Conservation (phyloP, 53 echinoderm and acorn worm species). For the Astropecten irregularis region DNA sequence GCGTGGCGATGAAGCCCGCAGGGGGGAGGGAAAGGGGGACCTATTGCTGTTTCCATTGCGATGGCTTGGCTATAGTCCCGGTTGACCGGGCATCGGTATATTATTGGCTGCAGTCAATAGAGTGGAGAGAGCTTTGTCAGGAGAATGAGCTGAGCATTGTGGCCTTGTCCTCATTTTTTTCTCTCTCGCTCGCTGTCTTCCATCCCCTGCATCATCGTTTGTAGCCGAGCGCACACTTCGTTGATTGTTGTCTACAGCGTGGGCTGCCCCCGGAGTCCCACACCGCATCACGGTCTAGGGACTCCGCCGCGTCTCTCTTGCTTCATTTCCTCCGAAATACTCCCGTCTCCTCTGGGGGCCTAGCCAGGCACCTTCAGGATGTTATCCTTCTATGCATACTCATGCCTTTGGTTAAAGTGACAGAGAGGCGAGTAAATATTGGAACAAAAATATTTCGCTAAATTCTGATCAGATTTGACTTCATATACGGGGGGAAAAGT, state of each 20-base stretch:
- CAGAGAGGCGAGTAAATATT: constrained; percentile 30
- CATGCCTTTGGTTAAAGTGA: neutral
- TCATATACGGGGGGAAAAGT: neutral
- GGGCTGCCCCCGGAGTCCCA: no score
- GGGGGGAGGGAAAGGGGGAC: constrained; percentile 22
- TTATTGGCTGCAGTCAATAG: no score
- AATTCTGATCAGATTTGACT: neutral
- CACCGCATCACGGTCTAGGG: no score
- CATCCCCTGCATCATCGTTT: no score
- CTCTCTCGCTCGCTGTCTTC: no score
- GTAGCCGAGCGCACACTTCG: neutral
- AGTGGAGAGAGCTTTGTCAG: no score
- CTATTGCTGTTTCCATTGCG: neutral
- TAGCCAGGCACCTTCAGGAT: constrained; percentile 1
- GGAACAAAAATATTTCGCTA: neutral
- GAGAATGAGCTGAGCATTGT: no score
- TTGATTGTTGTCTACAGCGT: constrained; percentile 32
- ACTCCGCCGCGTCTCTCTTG: no score
- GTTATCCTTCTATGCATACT: constrained; percentile 23
- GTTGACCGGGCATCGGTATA: constrained; percentile 24
- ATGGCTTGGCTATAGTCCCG: constrained; percentile 21
- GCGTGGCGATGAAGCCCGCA: constrained; percentile 23
- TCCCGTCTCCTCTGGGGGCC: constrained; percentile 4
- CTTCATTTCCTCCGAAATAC: constrained; percentile 51
- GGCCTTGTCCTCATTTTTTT: neutral